These are phyloP conservation scores for Cydia strobilella DNA, from an alignment of 1,140 invertebrate genomes.

Conservation along the genomic window DNA sequence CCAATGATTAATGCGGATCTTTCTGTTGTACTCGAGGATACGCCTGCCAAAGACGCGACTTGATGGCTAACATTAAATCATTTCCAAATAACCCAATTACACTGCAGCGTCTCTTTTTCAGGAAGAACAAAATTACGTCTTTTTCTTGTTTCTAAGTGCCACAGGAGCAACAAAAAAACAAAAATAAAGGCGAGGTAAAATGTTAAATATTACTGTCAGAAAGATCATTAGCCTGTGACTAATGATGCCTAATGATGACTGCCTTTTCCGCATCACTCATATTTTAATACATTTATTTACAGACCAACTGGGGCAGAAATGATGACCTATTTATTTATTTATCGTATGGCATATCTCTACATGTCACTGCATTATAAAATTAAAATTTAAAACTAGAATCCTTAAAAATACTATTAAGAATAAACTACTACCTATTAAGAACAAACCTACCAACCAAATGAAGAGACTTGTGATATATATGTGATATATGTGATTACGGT, in stretches of 20 bases:
- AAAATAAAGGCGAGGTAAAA: conserved; percentile 9
- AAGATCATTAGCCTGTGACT: conserved; percentile 12
- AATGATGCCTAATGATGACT: conserved; percentile 19
- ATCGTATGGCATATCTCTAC: too few relatives aligned
- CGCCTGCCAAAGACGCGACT: not conserved
- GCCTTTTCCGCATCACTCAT: conserved; percentile 19
- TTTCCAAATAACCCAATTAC: conserved; percentile 19
- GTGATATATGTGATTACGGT: too few relatives aligned
- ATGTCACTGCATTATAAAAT: too few relatives aligned
- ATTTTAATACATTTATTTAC: conserved; percentile 13
- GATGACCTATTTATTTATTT: too few relatives aligned
- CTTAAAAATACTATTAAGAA: too few relatives aligned
- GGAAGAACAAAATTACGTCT: conserved; percentile 17
- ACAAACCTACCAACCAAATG: too few relatives aligned
- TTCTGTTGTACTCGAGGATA: not conserved
- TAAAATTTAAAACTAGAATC: too few relatives aligned
- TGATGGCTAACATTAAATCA: conserved; percentile 27
- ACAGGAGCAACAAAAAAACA: not conserved
- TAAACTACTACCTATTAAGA: too few relatives aligned
- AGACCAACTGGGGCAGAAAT: not conserved
- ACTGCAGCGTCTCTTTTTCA: not conserved
- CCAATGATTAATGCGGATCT: not conserved
- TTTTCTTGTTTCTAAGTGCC: conserved; percentile 9
- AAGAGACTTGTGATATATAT: too few relatives aligned
- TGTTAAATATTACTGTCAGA: conserved; percentile 13